Base-by-base conservation (phyloP, 1,140 invertebrate species). In the Condylostylus longicornis region DNA sequence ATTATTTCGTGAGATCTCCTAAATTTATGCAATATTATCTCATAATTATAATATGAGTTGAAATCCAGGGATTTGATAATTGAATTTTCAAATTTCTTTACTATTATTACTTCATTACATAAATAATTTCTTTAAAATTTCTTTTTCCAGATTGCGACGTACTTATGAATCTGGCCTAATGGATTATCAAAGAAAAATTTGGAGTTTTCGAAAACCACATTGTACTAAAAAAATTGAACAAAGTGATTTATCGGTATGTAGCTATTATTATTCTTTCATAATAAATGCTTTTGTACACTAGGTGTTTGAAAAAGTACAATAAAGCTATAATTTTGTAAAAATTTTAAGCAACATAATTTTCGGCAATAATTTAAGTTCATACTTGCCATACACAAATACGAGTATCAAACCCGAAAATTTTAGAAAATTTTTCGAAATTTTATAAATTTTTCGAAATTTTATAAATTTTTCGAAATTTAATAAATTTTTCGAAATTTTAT, bases 101-200 rank as follows among this genome's bases (percentile, higher is more conserved):
- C n/a, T n/a, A n/a, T n/a, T n/a, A n/a, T n/a, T n/a, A n/a, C n/a
- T n/a, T n/a, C n/a, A n/a, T 7, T 25, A 25, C 22, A 25, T 7
- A 31, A 7, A 31, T 31, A 6, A 6, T 12, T 12, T 31, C 13
- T 31, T 19, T 2, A 30, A 41, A 5, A 19, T 27, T 41, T 29
- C 9, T 17, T 18, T n/a, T 31, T 37, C n/a, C 41, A 70, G 68
- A 3, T 51, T 70, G 4, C 51, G 65, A 4, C 63, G 64, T 33
- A 61, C 68, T 15, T 54, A 51, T 3, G 68, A 70, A 44, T 44
- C 54, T 0, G 68, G 69, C 8, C 46, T 71, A 3, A 63, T 68
- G 45, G 48, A 52, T 1, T 61, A 67, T 30, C 54, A 69, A 15
- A 58, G 53, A 20, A 59, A 54, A 18, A 38, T 62, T 9, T 70